Evolutionary conservation across 2,888 invertebrate species (phyloP), one percentile per base, ranked within the genome.

Genomic region (Chymomyza caudatula): DNA sequence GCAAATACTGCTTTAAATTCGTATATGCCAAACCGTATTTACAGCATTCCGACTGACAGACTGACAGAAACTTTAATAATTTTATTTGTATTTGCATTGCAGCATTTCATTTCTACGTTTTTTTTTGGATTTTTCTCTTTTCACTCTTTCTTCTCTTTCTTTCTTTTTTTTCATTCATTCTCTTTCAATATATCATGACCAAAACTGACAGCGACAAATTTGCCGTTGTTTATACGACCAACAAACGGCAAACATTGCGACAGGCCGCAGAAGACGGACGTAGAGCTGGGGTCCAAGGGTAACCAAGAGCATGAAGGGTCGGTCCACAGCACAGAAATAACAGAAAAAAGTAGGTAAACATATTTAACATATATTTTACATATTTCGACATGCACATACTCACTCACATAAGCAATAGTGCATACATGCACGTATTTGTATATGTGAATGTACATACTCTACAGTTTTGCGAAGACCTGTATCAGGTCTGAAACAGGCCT

Each of bases 151-250:
- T 52, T 61, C 64, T 63, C 54, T 61, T 25, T 63, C 58, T 47
- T 65, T 51, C 60, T 29, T 42, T 53, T 47, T 49, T 57, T 55
- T 62, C 57, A 66, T 52, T 65, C 57, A 29, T 65, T 53, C 58
- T 47, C 15, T 56, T n/a, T 29, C 70, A 76, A 84, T 78, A 72
- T 81, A 78, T 80, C 79, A 81, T 72, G 60, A 55, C 63, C 65
- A 75, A 66, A 76, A 76, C 59, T 69, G 76, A 73, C 85, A 70
- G 65, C 73, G 65, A 78, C 79, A 84, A 81, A 81, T 84, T 78
- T 68, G 69, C 55, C 43, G 71, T 65, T 70, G 69, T 77, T 78
- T 71, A 68, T 77, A 77, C 56, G 74, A 64, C 57, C 60, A 49
- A 60, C 58, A 68, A 71, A 65, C 49, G 60, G 64, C 25, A 20